A percentile compares a stretch with the other conserved stretches of the same genome.
These are phyloP conservation scores for Cygnus atratus DNA, from an alignment of 2,113 vertebrate genomes.

Conservation along the genomic window DNA sequence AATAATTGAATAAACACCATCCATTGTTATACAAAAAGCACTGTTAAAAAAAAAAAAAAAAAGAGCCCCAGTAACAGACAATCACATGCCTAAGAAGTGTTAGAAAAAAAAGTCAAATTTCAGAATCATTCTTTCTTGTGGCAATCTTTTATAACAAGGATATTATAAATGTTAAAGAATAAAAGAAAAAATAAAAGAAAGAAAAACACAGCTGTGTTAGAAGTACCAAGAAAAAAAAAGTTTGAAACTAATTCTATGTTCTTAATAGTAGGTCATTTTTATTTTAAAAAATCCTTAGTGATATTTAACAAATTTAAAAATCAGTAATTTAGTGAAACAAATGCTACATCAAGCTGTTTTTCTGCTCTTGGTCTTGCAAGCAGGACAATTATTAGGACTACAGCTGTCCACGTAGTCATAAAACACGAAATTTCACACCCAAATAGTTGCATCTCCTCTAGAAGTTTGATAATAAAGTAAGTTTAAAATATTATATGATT, in stretches of 20 bases:
- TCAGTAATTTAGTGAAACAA: neutral
- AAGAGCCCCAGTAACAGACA: neutral
- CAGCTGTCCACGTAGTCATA: neutral
- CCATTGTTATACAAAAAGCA: neutral
- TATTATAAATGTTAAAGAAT: neutral
- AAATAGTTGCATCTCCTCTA: neutral
- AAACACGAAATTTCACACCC: neutral
- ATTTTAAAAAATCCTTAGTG: neutral
- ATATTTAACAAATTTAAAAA: neutral
- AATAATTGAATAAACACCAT: constrained; percentile 30
- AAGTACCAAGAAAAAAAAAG: neutral
- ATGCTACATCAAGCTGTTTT: neutral
- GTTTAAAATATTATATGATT: neutral
- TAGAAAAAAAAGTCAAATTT: neutral
- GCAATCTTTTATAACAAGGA: neutral
- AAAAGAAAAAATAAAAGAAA: neutral
- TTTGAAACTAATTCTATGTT: neutral
- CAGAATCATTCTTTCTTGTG: neutral
- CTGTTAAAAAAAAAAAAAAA: neutral
- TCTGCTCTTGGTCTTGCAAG: neutral
- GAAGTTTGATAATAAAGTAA: neutral
- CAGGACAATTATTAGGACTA: neutral
- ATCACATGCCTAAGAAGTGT: neutral
- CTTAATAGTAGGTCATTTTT: neutral
- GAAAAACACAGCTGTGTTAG: neutral